Evolutionary conservation across 64 coral and sea anemone species (phyloP).

Genomic region (Stylophora pistillata): DNA sequence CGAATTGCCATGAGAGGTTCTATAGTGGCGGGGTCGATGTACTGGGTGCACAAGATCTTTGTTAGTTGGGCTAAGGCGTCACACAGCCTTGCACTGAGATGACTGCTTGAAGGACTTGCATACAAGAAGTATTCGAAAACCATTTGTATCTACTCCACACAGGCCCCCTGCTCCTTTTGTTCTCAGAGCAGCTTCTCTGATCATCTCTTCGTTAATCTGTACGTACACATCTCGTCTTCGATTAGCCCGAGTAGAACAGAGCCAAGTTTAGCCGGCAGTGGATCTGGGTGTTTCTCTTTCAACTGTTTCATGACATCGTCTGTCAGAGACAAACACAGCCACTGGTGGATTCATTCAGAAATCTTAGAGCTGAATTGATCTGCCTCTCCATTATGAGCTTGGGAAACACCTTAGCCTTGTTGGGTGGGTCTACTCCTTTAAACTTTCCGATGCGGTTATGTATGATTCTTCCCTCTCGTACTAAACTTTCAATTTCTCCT

Average conservation of each 20-base stretch:
- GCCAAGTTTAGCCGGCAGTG: constrained; percentile 1
- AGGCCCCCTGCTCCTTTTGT: constrained; percentile 22
- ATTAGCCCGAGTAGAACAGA: constrained; percentile 18
- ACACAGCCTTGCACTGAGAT: constrained; percentile 13
- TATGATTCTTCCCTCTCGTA: too few species aligned
- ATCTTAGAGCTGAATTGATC: too few species aligned
- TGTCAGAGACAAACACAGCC: too few species aligned
- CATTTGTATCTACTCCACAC: constrained; percentile 14
- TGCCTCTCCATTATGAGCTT: too few species aligned
- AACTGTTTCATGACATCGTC: not conserved
- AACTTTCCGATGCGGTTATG: too few species aligned
- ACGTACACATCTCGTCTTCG: not conserved
- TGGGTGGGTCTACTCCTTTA: too few species aligned
- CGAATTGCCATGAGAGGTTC: constrained; percentile 18
- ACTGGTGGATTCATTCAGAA: too few species aligned
- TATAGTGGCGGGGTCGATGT: constrained; percentile 26
- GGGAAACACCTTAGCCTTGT: too few species aligned
- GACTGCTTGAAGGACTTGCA: constrained; percentile 37
- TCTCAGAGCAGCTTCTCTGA: constrained; percentile 5
- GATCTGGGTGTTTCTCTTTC: not conserved
- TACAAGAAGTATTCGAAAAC: constrained; percentile 29
- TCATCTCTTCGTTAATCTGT: constrained; percentile 37
- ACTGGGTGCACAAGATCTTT: constrained; percentile 35
- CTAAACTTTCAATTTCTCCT: too few species aligned
- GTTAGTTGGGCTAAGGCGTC: not conserved